These are phyloP conservation scores for Fragum sueziense DNA, from an alignment of 2,888 invertebrate genomes.

Conservation along the genomic window DNA sequence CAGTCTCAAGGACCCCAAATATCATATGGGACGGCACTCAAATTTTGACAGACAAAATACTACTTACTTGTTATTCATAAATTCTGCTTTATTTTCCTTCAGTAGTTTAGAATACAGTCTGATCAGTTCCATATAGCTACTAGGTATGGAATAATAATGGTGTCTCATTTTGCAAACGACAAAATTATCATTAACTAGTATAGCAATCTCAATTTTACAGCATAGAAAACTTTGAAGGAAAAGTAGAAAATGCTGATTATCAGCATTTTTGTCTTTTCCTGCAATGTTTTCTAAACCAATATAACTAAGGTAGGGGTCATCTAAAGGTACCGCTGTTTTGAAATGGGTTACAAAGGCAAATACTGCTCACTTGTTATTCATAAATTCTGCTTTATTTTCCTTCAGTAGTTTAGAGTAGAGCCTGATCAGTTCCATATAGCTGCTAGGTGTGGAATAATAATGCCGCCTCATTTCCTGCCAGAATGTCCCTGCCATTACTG, in stretches of 20 bases:
- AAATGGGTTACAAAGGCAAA: too few species aligned
- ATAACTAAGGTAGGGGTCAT: too few species aligned
- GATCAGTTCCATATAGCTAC: constrained; percentile 82
- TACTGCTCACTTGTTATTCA: constrained; percentile 77
- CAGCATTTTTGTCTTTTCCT: too few species aligned
- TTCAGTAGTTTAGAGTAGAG: constrained; percentile 79
- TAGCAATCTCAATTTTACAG: too few species aligned
- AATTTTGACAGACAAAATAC: too few species aligned
- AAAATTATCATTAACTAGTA: too few species aligned
- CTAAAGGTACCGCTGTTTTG: too few species aligned
- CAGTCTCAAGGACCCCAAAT: too few species aligned
- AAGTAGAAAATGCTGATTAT: too few species aligned
- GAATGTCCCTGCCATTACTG: constrained; percentile 70
- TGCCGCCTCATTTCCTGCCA: constrained; percentile 79
- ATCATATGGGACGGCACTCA: too few species aligned
- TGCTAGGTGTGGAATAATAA: constrained; percentile 81
- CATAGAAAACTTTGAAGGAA: too few species aligned
- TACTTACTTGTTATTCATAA: constrained; percentile 78
- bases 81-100: constrained; percentile 76
- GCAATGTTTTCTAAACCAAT: too few species aligned
- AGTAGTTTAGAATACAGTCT: constrained; percentile 79
- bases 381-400: constrained; percentile 77
- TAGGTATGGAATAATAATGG: constrained; percentile 81
- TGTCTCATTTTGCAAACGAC: constrained; percentile 79
- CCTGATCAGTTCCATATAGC: constrained; percentile 81